Evolutionary conservation across 1,140 invertebrate species (phyloP).

Genomic region (Heterodera schachtii): DNA sequence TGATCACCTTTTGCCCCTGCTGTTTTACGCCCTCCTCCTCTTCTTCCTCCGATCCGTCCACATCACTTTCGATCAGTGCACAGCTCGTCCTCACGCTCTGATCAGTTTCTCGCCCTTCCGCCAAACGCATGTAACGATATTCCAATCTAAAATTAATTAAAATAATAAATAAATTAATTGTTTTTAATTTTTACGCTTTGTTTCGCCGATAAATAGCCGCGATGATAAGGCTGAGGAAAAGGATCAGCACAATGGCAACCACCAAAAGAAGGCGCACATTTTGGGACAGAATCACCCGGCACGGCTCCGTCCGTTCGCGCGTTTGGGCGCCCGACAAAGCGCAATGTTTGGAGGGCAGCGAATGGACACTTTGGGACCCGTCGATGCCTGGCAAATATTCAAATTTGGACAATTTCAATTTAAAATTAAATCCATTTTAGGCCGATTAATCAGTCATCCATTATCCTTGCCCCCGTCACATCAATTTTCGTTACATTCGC

Average conservation of each 20-base stretch:
- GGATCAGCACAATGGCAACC: conserved; percentile 44
- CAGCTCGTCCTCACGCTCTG: conserved; percentile 38
- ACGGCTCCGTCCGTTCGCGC: conserved; percentile 45
- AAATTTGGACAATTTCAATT: too few species aligned
- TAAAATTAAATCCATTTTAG: too few species aligned
- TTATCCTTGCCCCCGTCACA: too few species aligned
- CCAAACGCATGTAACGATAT: conserved; percentile 49
- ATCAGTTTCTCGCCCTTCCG: conserved; percentile 53
- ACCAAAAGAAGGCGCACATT: conserved; percentile 42
- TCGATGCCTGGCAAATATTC: conserved; percentile 58
- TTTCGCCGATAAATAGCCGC: conserved; percentile 51
- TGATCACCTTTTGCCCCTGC: not conserved
- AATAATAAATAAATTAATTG: too few species aligned
- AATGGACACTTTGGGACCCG: conserved; percentile 70
- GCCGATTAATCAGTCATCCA: too few species aligned
- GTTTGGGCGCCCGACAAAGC: conserved; percentile 52
- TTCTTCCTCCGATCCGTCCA: conserved; percentile 45
- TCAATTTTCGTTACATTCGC: conserved; percentile 66
- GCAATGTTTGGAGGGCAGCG: conserved; percentile 67
- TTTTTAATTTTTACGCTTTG: conserved; percentile 39
- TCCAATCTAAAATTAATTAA: conserved; percentile 37
- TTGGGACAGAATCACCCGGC: conserved; percentile 32
- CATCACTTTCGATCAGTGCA: conserved; percentile 42
- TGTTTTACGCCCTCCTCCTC: conserved; percentile 34
- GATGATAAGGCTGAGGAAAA: conserved; percentile 39